Evolutionary conservation across 2,113 vertebrate genomes (phyloP).

Genomic region (Capreolus pygargus): DNA sequence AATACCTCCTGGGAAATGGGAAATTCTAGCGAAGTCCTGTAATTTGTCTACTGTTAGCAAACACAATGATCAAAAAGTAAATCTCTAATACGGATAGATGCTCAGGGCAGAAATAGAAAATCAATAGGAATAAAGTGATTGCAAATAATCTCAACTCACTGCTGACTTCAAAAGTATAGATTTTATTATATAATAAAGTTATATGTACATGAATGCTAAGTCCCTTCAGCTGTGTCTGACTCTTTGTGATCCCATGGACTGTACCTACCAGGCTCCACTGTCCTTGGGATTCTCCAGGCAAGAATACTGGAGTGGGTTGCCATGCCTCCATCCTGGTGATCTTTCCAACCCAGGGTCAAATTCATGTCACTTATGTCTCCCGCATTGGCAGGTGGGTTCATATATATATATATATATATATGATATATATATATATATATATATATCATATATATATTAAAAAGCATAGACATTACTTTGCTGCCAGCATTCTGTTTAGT

Average conservation of each 20-base stretch:
- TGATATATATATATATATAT: not conserved
- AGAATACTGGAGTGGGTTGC: not conserved
- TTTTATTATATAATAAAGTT: conserved; percentile 20
- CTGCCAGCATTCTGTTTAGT: no score
- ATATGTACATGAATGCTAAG: not conserved
- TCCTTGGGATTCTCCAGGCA: not conserved
- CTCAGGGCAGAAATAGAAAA: conserved; percentile 13
- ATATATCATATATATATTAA: not conserved
- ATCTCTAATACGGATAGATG: not conserved
- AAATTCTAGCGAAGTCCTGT: not conserved
- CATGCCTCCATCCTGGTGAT: not conserved
- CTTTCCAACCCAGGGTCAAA: not conserved
- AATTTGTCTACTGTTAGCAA: not conserved
- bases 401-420: not conserved
- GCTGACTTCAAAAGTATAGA: conserved; percentile 1
- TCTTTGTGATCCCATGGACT: not conserved
- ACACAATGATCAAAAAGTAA: not conserved
- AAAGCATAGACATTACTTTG: no score
- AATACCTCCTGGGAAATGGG: not conserved
- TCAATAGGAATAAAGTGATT: conserved; percentile 13
- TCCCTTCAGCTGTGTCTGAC: not conserved
- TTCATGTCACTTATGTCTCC: not conserved
- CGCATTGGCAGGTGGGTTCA: not conserved
- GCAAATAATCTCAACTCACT: conserved; percentile 41
- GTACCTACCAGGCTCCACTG: not conserved